Evolutionary conservation across 2,888 invertebrate species (phyloP).

Genomic region (Xylocampa areola): DNA sequence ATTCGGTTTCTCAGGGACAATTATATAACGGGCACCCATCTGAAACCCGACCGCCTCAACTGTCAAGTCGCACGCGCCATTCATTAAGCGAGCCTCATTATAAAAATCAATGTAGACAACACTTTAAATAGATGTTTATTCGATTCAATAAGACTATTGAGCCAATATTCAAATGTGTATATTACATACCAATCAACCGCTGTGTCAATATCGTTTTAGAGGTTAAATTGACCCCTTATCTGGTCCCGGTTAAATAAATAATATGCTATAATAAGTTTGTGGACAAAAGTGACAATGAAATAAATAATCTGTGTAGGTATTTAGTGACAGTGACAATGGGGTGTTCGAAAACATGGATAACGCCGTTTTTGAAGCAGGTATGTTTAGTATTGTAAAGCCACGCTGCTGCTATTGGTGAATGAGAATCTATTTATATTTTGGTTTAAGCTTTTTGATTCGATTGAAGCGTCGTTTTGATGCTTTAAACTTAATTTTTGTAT

Average conservation of each 20-base stretch:
- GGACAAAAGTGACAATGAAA: conserved; percentile 15
- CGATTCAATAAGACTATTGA: neutral
- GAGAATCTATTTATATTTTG: too few species aligned
- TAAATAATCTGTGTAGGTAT: neutral
- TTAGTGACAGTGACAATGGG: too few species aligned
- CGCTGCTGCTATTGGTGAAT: too few species aligned
- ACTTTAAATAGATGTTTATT: conserved; percentile 4
- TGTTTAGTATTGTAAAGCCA: conserved; percentile 17
- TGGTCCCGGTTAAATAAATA: conserved; percentile 1
- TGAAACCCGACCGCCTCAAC: neutral
- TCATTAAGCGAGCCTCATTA: neutral
- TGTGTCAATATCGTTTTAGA: conserved; percentile 25
- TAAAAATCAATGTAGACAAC: neutral
- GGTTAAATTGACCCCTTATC: conserved; percentile 32
- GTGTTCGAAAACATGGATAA: conserved; percentile 29
- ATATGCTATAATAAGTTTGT: conserved; percentile 19
- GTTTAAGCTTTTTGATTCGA: too few species aligned
- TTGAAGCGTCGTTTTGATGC: too few species aligned
- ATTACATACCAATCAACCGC: neutral
- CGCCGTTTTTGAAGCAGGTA: conserved; percentile 53
- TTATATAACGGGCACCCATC: neutral
- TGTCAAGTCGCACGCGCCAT: too few species aligned
- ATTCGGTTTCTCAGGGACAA: too few species aligned
- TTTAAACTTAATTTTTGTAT: too few species aligned
- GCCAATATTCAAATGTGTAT: conserved; percentile 3